Evolutionary conservation across 1,140 invertebrate species (phyloP), one percentile per base, ranked within the genome.

Genomic region (Rhopalosiphum padi): DNA sequence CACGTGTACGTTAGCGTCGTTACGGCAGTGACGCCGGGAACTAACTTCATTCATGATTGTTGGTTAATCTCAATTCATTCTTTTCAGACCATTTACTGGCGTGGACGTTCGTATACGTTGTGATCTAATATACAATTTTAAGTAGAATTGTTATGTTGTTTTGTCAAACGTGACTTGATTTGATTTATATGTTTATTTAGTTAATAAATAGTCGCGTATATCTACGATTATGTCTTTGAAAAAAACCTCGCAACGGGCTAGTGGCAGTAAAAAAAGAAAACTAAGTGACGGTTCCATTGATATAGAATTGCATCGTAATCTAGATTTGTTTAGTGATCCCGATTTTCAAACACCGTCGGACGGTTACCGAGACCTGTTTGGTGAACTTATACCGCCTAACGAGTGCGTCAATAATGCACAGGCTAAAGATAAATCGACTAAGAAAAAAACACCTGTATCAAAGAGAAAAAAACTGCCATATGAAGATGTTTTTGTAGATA

Each of bases 211-310:
- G 25, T 23, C 2, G 8, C 25, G 37, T 25, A 46, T 23, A 86
- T 43, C 8, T 60, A 60, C 55, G 23, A 43, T 5, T 8, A 93
- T 93, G 48, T 93, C 77, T 30, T 9, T 22, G 37, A 35, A 15
- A 25, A 51, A 15, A 4, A 83, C 21, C 18, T 51, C 53, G 5
- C 46, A 85, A 93, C 91, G 82, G 2, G 15, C n/a, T 3, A 93
- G 48, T 60, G 82, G 53, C 30, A 35, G 48, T 1, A 86, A 93
- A 85, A 93, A 93, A 51, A 83, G 82, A 22, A 93, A 85, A 93
- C n/a, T 86, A n/a, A 35, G 11, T 41, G 82, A 86, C 2, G 82
- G 43, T 51, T 85, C n/a, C 0, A 8, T 35, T 82, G 46, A 48
- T 23, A 3, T 53, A 30, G 23, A 46, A 21, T 30, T 35, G 0